These are phyloP conservation scores for Miichthys miiuy DNA, from an alignment of 2,797 vertebrate genomes.

Conservation along the genomic window DNA sequence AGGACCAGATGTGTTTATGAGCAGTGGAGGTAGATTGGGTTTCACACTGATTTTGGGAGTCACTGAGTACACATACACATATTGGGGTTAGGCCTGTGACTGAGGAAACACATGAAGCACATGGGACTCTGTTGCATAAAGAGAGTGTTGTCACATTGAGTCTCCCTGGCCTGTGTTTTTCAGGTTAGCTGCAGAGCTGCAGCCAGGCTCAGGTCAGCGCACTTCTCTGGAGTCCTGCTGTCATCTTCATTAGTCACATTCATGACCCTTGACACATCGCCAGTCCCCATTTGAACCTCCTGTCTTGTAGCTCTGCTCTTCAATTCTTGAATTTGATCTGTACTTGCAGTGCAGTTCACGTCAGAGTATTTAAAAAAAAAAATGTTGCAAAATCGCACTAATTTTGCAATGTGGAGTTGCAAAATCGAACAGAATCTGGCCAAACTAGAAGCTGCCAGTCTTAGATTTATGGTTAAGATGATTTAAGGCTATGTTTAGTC, in stretches of 20 bases:
- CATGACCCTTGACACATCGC: constrained; percentile 9
- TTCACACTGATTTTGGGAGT: constrained; percentile 63
- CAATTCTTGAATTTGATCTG: not conserved
- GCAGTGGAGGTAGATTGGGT: constrained; percentile 57
- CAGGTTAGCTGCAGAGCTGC: constrained; percentile 23
- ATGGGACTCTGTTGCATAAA: constrained; percentile 52
- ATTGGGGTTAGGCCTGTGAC: constrained; percentile 18
- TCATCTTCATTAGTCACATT: constrained; percentile 19
- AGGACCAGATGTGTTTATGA: constrained; percentile 83
- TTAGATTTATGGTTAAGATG: not conserved
- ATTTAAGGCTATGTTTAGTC: not conserved
- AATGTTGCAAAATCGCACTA: not conserved
- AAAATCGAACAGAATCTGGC: not conserved
- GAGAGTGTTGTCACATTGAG: constrained; percentile 36
- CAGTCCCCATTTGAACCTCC: not conserved
- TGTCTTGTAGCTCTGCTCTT: not conserved
- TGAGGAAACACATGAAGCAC: constrained; percentile 42
- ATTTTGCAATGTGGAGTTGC: not conserved
- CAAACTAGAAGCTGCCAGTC: not conserved
- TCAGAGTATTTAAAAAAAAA: not conserved
- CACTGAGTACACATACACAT: constrained; percentile 18
- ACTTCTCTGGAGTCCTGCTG: constrained; percentile 20
- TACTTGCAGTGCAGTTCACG: no score
- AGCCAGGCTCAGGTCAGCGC: constrained; percentile 28
- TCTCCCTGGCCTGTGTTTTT: constrained; percentile 27